phyloP scores from a whole-genome alignment of 2,797 vertebrate genomes.

The Parauchenoglanis punctatus region DNA sequence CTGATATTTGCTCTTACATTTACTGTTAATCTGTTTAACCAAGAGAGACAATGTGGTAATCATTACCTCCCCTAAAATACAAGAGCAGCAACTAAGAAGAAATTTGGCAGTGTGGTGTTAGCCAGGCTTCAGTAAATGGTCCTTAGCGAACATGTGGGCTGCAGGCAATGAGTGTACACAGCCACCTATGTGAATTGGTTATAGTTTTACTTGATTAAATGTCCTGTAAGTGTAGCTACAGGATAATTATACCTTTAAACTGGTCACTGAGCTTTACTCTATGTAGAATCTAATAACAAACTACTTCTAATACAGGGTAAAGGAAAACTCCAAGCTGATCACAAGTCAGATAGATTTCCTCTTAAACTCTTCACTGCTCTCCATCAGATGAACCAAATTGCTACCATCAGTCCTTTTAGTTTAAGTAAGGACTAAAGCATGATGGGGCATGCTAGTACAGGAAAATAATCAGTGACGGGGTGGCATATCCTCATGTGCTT shows the following conservation, averaged over 20 bases:
- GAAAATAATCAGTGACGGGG: neutral
- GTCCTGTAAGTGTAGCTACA: neutral
- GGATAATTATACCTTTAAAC: neutral
- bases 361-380: neutral
- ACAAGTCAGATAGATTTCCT: neutral
- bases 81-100: neutral
- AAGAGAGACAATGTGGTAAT: neutral
- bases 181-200: neutral
- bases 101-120: neutral
- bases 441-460: neutral
- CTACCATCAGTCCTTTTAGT: neutral
- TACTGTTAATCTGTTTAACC: neutral
- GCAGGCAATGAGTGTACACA: neutral
- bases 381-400: neutral
- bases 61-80: neutral
- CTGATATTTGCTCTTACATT: neutral
- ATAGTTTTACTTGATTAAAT: neutral
- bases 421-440: neutral
- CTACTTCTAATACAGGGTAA: neutral
- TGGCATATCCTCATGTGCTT: neutral
- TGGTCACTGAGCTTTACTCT: neutral
- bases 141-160: neutral
- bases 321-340: neutral
- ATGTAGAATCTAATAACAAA: neutral
- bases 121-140: neutral